These are phyloP conservation scores for Babyrousa celebensis DNA, from an alignment of 2,797 vertebrate genomes.

Conservation along the genomic window DNA sequence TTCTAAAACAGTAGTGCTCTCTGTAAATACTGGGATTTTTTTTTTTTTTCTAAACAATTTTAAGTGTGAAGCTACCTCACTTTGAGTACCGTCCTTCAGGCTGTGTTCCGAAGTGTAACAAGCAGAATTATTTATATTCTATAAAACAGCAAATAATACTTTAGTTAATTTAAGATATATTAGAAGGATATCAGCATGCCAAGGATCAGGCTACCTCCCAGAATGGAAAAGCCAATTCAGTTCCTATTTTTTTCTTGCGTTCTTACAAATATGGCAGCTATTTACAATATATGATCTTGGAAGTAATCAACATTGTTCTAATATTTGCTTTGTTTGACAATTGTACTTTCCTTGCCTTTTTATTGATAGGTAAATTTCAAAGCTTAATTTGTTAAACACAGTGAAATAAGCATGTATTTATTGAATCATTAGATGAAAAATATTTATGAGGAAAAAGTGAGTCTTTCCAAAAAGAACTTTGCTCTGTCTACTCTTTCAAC, in stretches of 20 bases:
- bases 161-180: background rate
- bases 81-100: conserved; percentile 39
- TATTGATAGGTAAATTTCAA: background rate
- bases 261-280: background rate
- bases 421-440: conserved; percentile 41
- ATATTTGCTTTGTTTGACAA: background rate
- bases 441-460: background rate
- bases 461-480: background rate
- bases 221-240: background rate
- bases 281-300: conserved; percentile 14
- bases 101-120: conserved; percentile 13
- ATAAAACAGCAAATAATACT: conserved; percentile 51
- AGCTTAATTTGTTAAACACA: background rate
- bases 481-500: background rate
- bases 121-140: conserved; percentile 43
- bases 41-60: conserved; percentile 28
- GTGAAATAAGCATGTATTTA: background rate
- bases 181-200: background rate
- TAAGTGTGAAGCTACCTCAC: background rate
- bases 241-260: background rate
- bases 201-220: background rate
- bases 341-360: background rate
- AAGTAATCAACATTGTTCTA: background rate
- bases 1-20: background rate
- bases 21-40: background rate